phyloP scores from a whole-genome alignment of 1,140 invertebrate genomes.

The Drosophila melanica region DNA sequence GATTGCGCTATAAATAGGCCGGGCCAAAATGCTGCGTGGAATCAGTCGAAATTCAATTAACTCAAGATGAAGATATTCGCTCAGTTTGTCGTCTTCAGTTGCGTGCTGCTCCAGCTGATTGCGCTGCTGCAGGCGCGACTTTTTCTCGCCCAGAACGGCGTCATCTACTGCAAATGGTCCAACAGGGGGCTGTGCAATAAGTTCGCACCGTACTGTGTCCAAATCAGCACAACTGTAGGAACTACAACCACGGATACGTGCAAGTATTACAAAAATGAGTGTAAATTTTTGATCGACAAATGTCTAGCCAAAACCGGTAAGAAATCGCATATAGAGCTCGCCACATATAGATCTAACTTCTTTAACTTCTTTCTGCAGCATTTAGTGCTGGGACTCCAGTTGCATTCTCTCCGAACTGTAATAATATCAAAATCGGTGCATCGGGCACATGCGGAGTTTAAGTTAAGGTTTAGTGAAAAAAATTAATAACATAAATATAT shows the following conservation, averaged over 20 bases:
- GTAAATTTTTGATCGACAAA: slow-evolving; percentile 37
- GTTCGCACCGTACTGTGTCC: slow-evolving; percentile 21
- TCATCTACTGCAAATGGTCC: slow-evolving; percentile 53
- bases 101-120: slow-evolving; percentile 31
- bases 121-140: slow-evolving; percentile 34
- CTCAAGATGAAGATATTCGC: slow-evolving; percentile 41
- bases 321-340: neutral
- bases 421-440: neutral
- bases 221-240: neutral
- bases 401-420: neutral
- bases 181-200: slow-evolving; percentile 43
- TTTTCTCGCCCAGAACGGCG: slow-evolving; percentile 30
- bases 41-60: neutral
- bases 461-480: neutral
- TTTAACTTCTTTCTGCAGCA: neutral
- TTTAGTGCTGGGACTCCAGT: neutral
- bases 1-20: slow-evolving; percentile 45
- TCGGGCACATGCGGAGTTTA: neutral
- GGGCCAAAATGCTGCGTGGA: neutral
- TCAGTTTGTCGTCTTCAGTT: neutral
- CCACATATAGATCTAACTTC: neutral
- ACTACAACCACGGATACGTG: slow-evolving; percentile 13
- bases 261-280: slow-evolving; percentile 53
- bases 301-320: slow-evolving; percentile 47
- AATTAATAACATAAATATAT: neutral